Evolutionary conservation across 2,113 vertebrate species (phyloP).

Genomic region (Cyanistes caeruleus): DNA sequence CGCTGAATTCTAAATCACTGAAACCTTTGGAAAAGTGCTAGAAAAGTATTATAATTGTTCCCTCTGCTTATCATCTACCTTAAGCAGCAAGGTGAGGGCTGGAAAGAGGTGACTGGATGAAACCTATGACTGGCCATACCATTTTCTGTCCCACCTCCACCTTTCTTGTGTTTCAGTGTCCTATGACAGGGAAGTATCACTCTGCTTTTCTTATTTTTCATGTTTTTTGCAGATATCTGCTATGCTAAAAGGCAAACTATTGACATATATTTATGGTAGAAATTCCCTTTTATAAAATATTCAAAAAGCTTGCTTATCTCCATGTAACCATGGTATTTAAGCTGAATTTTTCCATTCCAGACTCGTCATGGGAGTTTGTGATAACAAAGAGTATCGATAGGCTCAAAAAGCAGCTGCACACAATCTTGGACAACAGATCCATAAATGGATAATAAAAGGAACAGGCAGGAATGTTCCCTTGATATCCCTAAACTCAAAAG

Average conservation of each 20-base stretch:
- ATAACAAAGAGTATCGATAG: background rate
- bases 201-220: background rate
- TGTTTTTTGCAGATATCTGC: background rate
- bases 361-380: background rate
- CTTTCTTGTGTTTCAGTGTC: background rate
- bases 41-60: background rate
- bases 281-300: background rate
- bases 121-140: accelerated
- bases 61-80: background rate
- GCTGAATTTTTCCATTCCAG: background rate
- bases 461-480: background rate
- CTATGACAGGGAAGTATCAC: background rate
- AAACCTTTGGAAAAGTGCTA: background rate
- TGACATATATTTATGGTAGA: background rate
- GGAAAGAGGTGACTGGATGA: background rate
- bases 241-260: background rate
- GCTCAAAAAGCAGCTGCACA: background rate
- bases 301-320: background rate
- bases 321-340: background rate
- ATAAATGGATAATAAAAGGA: background rate
- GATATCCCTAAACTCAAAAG: background rate
- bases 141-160: background rate
- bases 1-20: background rate
- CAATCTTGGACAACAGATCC: background rate
- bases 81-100: background rate